Percentiles rank a stretch among this genome's conserved stretches.
phyloP scores from a whole-genome alignment of 2,797 vertebrate species.

The Lacerta viridis region DNA sequence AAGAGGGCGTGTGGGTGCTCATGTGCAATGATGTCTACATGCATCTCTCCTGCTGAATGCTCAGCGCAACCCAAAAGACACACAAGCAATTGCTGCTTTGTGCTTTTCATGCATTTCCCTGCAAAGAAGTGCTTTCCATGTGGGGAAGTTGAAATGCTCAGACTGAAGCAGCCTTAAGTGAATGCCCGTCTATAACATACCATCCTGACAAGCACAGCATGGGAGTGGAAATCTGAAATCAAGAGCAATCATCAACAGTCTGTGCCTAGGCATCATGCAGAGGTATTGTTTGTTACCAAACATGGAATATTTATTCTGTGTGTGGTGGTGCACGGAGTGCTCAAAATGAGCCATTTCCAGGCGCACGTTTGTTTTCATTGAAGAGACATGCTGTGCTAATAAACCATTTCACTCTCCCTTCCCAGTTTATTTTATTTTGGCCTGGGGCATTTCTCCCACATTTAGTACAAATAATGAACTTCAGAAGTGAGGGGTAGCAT shows the following conservation, averaged over 20 bases:
- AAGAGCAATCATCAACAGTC: background rate
- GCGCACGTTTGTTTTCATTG: conserved; percentile 25
- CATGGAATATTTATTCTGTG: background rate
- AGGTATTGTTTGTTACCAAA: background rate
- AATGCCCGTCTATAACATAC: fast-evolving
- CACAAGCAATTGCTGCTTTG: background rate
- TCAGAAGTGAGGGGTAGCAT: conserved; percentile 35
- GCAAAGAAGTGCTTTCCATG: background rate
- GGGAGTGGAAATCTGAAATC: background rate
- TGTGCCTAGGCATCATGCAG: conserved; percentile 24
- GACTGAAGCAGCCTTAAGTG: background rate
- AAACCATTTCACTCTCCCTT: background rate
- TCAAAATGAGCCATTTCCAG: background rate
- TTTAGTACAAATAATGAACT: conserved; percentile 16
- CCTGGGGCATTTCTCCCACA: conserved; percentile 28
- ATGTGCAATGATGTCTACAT: background rate
- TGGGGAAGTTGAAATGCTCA: background rate
- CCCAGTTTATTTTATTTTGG: conserved; percentile 16
- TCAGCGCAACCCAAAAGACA: background rate
- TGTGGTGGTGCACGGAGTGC: background rate
- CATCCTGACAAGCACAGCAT: background rate
- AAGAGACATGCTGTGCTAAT: background rate
- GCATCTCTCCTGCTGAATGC: background rate
- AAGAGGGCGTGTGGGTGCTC: background rate
- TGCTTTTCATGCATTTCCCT: background rate